A percentile compares a stretch with the other conserved stretches of the same genome.
Conservation (phyloP, 2,113 vertebrate genomes). For the Sorex fumeus region DNA sequence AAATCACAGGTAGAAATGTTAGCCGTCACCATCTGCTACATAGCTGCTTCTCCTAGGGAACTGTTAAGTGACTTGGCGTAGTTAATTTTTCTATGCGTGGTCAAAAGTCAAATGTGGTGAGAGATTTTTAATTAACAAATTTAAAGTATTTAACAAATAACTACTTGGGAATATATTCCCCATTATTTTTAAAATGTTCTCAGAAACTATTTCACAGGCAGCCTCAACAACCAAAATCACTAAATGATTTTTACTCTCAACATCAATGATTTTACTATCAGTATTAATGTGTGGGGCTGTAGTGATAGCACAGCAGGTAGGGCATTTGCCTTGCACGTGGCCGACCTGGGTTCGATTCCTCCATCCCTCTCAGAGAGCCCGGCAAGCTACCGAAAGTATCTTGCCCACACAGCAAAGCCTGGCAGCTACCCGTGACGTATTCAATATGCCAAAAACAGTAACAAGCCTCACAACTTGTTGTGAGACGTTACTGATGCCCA, state of each 20-base stretch:
- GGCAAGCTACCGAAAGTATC: no score
- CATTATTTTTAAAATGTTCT: constrained; percentile 13
- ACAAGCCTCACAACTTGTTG: no score
- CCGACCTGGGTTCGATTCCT: no score
- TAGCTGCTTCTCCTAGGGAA: not conserved
- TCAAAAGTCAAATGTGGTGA: constrained; percentile 14
- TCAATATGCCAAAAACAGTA: no score
- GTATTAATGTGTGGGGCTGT: no score
- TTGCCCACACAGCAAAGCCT: no score
- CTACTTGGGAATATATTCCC: not conserved
- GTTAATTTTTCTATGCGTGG: not conserved
- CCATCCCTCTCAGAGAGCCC: no score
- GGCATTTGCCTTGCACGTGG: no score
- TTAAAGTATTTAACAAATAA: not conserved
- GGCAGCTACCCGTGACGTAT: no score
- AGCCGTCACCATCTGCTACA: not conserved
- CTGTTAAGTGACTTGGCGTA: not conserved
- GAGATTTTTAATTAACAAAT: constrained; percentile 1
- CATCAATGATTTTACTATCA: no score
- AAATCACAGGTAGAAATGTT: not conserved
- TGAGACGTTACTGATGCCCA: no score
- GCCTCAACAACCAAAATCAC: constrained; percentile 7
- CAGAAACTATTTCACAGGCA: constrained; percentile 17
- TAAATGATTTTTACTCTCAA: not conserved
- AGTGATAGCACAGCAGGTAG: no score